These are phyloP conservation scores for Phyllotreta cruciferae DNA, from an alignment of 2,888 invertebrate genomes.

Conservation along the genomic window DNA sequence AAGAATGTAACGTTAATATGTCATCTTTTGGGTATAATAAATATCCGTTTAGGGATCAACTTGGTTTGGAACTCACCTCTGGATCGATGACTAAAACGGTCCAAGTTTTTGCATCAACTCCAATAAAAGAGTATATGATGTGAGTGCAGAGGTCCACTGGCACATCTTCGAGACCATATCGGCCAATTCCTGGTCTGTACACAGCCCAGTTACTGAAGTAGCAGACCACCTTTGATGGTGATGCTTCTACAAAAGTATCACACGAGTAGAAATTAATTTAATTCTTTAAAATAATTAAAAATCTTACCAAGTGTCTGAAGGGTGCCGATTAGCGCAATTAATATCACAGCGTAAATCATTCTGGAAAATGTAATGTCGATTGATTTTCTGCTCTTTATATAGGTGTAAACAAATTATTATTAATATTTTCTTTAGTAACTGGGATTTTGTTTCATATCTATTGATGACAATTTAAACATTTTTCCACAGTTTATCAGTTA, in stretches of 20 bases:
- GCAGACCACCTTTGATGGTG: slow-evolving; percentile 63
- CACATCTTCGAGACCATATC: slow-evolving; percentile 84
- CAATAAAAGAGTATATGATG: slow-evolving; percentile 87
- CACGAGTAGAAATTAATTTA: background rate
- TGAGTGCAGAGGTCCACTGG: slow-evolving; percentile 86
- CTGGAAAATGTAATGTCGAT: slow-evolving; percentile 14
- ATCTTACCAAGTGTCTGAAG: slow-evolving; percentile 30
- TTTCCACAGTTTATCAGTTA: too few relatives aligned
- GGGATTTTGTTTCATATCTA: too few relatives aligned
- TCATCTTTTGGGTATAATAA: background rate
- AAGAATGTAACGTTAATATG: slow-evolving; percentile 1
- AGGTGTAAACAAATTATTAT: slow-evolving; percentile 3
- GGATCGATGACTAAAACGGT: slow-evolving; percentile 81
- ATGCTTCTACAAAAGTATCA: slow-evolving; percentile 40
- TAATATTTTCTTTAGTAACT: too few relatives aligned
- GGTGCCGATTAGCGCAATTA: slow-evolving; percentile 16
- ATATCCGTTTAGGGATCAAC: slow-evolving; percentile 12
- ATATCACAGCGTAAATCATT: slow-evolving; percentile 27
- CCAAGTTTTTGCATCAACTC: slow-evolving; percentile 79
- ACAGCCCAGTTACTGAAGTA: slow-evolving; percentile 86
- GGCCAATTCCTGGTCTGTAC: slow-evolving; percentile 81
- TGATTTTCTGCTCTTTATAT: too few relatives aligned
- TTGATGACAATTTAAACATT: too few relatives aligned
- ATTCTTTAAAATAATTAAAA: background rate
- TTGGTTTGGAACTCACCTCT: too few relatives aligned